Conservation (phyloP, 1,140 invertebrate genomes). For the Drosophila pruinosa region DNA sequence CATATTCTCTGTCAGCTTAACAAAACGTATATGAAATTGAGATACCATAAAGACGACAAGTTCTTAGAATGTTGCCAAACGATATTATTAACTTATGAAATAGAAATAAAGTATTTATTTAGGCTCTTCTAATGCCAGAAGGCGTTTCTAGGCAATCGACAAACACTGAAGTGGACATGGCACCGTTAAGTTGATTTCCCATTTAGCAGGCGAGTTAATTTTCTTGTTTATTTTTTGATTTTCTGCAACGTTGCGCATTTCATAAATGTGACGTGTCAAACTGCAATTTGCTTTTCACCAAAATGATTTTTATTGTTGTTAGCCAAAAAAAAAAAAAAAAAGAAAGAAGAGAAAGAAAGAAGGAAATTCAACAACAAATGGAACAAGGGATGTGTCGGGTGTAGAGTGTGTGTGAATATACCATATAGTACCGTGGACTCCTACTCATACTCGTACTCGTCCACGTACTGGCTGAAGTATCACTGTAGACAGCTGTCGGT, state of each 20-base stretch:
- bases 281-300: conserved; percentile 58
- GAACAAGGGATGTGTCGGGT: neutral
- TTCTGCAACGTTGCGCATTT: conserved; percentile 78
- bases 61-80: too few species aligned
- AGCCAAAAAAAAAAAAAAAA: conserved; percentile 16
- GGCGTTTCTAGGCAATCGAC: conserved; percentile 59
- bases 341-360: neutral
- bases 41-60: too few species aligned
- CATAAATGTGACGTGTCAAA: conserved; percentile 77
- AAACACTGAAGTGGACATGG: conserved; percentile 62
- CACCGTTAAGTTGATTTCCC: neutral
- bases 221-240: conserved; percentile 72
- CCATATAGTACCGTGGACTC: too few species aligned
- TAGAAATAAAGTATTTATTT: neutral
- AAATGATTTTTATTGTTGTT: conserved; percentile 44
- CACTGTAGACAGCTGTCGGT: conserved; percentile 53
- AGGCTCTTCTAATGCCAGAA: neutral
- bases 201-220: conserved; percentile 49
- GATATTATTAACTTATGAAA: neutral
- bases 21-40: too few species aligned
- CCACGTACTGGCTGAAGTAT: conserved; percentile 18
- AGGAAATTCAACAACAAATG: conserved; percentile 16
- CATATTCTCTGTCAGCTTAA: too few species aligned
- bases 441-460: too few species aligned
- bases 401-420: neutral